A percentile compares a stretch with the other conserved stretches of the same genome.
Evolutionary conservation across 2,113 vertebrate species (phyloP).

Genomic region (Polypterus bichir): DNA sequence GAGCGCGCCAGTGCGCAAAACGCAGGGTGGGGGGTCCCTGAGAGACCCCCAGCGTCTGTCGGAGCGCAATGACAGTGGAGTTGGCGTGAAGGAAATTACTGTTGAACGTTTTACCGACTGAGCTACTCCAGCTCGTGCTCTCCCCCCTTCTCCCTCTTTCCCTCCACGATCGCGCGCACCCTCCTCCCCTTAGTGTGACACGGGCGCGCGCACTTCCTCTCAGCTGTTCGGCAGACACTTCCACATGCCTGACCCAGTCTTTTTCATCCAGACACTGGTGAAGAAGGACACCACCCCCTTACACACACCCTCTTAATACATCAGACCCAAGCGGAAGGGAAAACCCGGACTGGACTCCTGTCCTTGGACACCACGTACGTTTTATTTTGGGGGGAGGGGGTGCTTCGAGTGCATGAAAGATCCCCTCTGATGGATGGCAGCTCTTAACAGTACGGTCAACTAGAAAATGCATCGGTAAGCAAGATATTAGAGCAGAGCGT

Average conservation of each 20-base stretch:
- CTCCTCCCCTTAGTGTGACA: constrained; percentile 15
- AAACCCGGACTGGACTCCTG: constrained; percentile 53
- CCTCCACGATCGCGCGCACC: constrained; percentile 25
- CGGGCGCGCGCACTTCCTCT: constrained; percentile 25
- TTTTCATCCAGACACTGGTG: constrained; percentile 60
- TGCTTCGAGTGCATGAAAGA: no score
- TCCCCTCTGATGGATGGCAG: constrained; percentile 54
- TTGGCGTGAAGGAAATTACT: constrained; percentile 45
- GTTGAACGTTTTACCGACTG: constrained; percentile 51
- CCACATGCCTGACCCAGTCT: constrained; percentile 78
- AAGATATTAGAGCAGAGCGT: constrained; percentile 33
- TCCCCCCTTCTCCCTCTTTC: constrained; percentile 11
- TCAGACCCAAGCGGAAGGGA: constrained; percentile 34
- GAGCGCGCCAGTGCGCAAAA: no score
- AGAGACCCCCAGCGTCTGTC: not conserved
- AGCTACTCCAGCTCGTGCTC: constrained; percentile 23
- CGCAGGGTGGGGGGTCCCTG: no score
- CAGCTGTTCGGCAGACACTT: constrained; percentile 68
- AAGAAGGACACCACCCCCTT: constrained; percentile 40
- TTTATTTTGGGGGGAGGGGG: no score
- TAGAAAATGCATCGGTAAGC: constrained; percentile 50
- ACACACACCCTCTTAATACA: constrained; percentile 25
- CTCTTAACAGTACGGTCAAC: constrained; percentile 46
- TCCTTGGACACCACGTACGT: constrained; percentile 9
- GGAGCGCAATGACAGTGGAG: constrained; percentile 23